Percentiles rank a stretch among this genome's conserved stretches.
These are phyloP conservation scores for Pseudeuparius sepicola DNA, from an alignment of 2,888 invertebrate species.

Conservation along the genomic window DNA sequence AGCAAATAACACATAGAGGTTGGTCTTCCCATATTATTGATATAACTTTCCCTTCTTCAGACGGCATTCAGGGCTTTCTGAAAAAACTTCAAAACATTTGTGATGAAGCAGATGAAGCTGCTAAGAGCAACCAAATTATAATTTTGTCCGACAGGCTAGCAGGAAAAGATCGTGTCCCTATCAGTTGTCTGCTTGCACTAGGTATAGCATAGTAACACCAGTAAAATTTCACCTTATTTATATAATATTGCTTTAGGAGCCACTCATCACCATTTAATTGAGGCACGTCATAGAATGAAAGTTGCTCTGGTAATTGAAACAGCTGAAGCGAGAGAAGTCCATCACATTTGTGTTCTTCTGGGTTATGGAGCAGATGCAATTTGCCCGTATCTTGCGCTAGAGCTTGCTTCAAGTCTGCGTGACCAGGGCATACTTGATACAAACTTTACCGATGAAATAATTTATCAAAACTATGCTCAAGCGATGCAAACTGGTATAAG, in stretches of 20 bases:
- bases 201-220: slow-evolving; percentile 40
- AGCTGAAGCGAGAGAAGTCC: slow-evolving; percentile 91
- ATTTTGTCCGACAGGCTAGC: slow-evolving; percentile 73
- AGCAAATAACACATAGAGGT: slow-evolving; percentile 69
- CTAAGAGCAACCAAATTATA: slow-evolving; percentile 60
- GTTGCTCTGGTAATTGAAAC: slow-evolving; percentile 92
- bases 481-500: slow-evolving; percentile 47
- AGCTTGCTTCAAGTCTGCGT: slow-evolving; percentile 78
- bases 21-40: slow-evolving; percentile 80
- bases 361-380: slow-evolving; percentile 97
- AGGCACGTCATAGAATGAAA: slow-evolving; percentile 91
- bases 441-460: slow-evolving; percentile 63
- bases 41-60: slow-evolving; percentile 71
- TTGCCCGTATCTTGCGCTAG: slow-evolving; percentile 94
- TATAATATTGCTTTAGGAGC: slow-evolving; percentile 47
- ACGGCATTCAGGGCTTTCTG: slow-evolving; percentile 55
- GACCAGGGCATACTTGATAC: slow-evolving; percentile 77
- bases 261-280: slow-evolving; percentile 91
- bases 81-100: slow-evolving; percentile 74
- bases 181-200: slow-evolving; percentile 73
- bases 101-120: slow-evolving; percentile 67
- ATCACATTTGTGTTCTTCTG: slow-evolving; percentile 90
- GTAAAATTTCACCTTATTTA: slow-evolving; percentile 6
- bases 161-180: slow-evolving; percentile 55
- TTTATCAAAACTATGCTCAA: slow-evolving; percentile 79